Base-by-base conservation (phyloP, 2,797 vertebrate species). In the Ciconia nigra region DNA sequence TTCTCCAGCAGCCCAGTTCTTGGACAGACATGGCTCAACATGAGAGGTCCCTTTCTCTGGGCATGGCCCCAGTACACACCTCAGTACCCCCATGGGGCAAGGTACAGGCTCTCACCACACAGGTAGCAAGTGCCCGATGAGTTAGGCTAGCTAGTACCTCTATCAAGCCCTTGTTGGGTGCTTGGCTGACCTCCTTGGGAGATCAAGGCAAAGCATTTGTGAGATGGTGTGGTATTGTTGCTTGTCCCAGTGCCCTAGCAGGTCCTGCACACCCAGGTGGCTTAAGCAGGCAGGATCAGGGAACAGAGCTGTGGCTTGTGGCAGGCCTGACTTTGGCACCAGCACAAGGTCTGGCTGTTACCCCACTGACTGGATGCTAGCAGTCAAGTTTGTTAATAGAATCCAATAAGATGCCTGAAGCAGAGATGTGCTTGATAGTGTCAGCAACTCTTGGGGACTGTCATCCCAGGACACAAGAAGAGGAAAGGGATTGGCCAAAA, bases 401-500 rank as follows among this genome's bases (percentile, higher is more conserved):
- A 55, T 18, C 25, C 37, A 29, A 13, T 20, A 31, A 35, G 31
- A 10, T 31, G 25, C 42, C 35, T 49, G 41, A 87, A 71, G 49
- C 49, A 47, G 37, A 59, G 83, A 24, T 13, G 4, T 69, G 26
- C 39, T 26, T 47, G 42, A 49, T 7, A 47, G 31, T 7, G 42
- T 35, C 0, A 0, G 44, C 35, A 76, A 0, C 11, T 72, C 69
- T 39, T 22, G 25, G 7, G 22, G 13, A 35, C 18, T 9, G 11
- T 65, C 57, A 80, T 37, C 31, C 17, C 35, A 35, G 35, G 33
- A 49, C 35, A 62, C 15, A 49, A 70, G 37, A 73, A 74, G 33
- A 62, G 37, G 42, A 84, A 62, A 80, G 33, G 8, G 3, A 22
- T 85, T 58, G 42, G 44, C 13, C 15, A 59, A 67, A 66, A 73